Base-by-base conservation (phyloP, 2,888 invertebrate genomes). In the Lacanobia oleracea region DNA sequence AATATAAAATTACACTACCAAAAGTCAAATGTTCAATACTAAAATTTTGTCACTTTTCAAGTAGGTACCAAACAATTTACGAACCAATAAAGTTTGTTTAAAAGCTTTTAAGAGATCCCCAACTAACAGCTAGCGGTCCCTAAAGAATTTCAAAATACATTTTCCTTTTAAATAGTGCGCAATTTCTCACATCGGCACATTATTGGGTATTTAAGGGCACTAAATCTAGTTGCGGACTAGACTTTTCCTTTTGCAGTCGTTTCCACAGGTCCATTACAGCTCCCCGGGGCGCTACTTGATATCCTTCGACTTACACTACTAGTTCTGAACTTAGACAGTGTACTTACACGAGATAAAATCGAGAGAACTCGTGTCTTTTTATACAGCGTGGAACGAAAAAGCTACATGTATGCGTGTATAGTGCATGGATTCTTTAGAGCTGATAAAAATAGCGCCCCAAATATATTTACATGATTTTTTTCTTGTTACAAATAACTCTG, bases 141-240 rank as follows among this genome's bases (percentile, higher is more conserved):
- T 57, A 75, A 67, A 67, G 77, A 84, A 73, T 70, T 72, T 79
- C 60, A 78, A 74, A 84, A 81, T 70, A 86, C 72, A 79, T 82
- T 83, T 80, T 79, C 54, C 45, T 53, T 51, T 71, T 80, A 73
- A 77, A 74, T 71, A 81, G 72, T 69, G 75, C 62, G 64, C 77
- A 79, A 83, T 87, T 84, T 87, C 81, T 88, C 88, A 84, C 81
- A 79, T 82, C 82, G 81, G 86, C 87, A 88, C 90, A 88, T 91
- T 93, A 92, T 90, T 88, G 87, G 88, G 87, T 89, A 88, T 88
- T 89, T 84, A 85, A 88, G 85, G 86, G 87, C 88, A 89, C 89
- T 94, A 94, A 95, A 94, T 95, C 93, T 93, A 90, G 88, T 88
- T 88, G 91, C 87, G 89, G 91, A 85, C 89, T 90, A 91, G 89